A percentile compares a stretch with the other conserved stretches of the same genome.
phyloP scores from a whole-genome alignment of 2,888 invertebrate genomes.

The Agrenia bidenticulata region DNA sequence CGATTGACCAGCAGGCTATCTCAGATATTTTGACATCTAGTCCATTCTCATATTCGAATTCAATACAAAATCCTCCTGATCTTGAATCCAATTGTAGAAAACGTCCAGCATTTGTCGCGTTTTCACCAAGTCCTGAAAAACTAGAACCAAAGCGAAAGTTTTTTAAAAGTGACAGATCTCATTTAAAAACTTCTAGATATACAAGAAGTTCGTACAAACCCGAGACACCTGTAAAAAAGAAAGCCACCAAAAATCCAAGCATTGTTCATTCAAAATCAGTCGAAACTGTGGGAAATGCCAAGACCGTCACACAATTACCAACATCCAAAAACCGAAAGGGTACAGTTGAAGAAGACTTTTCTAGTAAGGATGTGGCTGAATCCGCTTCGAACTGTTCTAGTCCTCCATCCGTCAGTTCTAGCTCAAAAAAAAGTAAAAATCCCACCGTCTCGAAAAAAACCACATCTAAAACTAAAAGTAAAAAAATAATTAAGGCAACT shows the following conservation, averaged over 20 bases:
- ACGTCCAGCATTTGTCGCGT: slow-evolving; percentile 26
- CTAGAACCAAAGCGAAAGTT: slow-evolving; percentile 34
- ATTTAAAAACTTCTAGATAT: slow-evolving; percentile 10
- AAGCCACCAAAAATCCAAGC: background rate
- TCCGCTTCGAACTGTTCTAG: no score
- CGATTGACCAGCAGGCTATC: slow-evolving; percentile 10
- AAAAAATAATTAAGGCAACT: no score
- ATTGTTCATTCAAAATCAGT: no score
- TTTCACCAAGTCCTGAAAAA: slow-evolving; percentile 47
- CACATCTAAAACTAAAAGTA: no score
- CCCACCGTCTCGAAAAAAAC: no score
- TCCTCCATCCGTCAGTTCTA: no score
- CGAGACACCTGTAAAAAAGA: slow-evolving; percentile 28
- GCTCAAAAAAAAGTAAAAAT: no score
- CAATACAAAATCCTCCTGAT: background rate
- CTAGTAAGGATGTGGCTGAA: no score
- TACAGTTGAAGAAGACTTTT: no score
- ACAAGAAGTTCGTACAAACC: slow-evolving; percentile 24
- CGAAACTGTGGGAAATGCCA: no score
- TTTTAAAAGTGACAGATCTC: slow-evolving; percentile 35
- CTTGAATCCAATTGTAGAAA: slow-evolving; percentile 16
- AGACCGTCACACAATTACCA: no score
- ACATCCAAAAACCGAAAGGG: no score
- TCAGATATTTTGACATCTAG: slow-evolving; percentile 10
- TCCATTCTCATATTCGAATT: slow-evolving; percentile 7